Evolutionary conservation across 2,797 vertebrate species (phyloP).

Genomic region (Huso huso): DNA sequence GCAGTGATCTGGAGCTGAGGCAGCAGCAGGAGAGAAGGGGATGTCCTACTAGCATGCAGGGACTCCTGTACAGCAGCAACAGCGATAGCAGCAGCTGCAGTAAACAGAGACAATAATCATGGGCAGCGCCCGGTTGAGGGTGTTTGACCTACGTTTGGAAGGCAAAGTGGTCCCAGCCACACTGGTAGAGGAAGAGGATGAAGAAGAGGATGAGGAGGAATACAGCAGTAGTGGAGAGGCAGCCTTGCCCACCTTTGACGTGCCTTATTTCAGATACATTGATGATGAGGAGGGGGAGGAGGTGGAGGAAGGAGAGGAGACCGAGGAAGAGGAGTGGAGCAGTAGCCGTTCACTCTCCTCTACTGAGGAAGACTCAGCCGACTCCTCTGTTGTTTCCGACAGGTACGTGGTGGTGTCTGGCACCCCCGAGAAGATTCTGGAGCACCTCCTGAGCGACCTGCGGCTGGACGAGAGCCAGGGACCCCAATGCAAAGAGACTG

Average conservation of each 20-base stretch:
- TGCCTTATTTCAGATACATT: constrained; percentile 97
- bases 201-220: constrained; percentile 53
- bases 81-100: neutral
- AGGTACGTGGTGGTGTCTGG: constrained; percentile 88
- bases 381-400: constrained; percentile 81
- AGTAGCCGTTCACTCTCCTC: constrained; percentile 92
- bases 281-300: constrained; percentile 88
- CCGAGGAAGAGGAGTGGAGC: constrained; percentile 69
- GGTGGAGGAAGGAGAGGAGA: constrained; percentile 56
- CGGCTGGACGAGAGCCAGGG: constrained; percentile 72
- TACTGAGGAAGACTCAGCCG: constrained; percentile 80
- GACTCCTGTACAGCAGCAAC: constrained; percentile 45
- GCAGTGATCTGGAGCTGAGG: constrained; percentile 42
- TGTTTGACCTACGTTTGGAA: constrained; percentile 56
- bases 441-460: constrained; percentile 82
- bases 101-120: constrained; percentile 49
- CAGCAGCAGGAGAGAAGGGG: constrained; percentile 33
- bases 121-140: constrained; percentile 72
- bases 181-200: constrained; percentile 45
- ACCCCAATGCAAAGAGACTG: constrained; percentile 72
- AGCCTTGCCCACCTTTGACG: constrained; percentile 88
- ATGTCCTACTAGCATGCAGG: constrained; percentile 38
- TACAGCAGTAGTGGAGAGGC: constrained; percentile 47
- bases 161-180: constrained; percentile 50
- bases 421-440: constrained; percentile 90